These are phyloP conservation scores for Dipodomys stephensi DNA, from an alignment of 2,113 vertebrate genomes.

Conservation along the genomic window DNA sequence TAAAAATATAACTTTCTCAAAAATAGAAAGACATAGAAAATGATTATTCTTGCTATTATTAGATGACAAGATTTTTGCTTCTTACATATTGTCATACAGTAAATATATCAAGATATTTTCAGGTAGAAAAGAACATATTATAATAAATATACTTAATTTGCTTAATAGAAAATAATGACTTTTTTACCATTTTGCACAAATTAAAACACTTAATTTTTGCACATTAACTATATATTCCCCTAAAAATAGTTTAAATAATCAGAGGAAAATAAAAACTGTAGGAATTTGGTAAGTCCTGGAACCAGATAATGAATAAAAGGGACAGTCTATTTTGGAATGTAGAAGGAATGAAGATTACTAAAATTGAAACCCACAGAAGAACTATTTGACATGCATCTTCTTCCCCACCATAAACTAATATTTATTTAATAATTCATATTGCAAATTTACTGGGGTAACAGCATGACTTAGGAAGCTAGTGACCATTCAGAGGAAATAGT, in stretches of 20 bases:
- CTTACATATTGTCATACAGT: not conserved
- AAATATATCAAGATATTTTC: conserved; percentile 48
- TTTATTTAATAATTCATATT: not conserved
- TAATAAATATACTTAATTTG: conserved; percentile 41
- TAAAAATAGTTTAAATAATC: conserved; percentile 60
- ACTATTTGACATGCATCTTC: not conserved
- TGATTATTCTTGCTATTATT: conserved; percentile 51
- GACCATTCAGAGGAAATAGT: not conserved
- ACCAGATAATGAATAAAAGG: conserved; percentile 21
- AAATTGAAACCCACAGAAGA: not conserved
- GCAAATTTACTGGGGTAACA: not conserved
- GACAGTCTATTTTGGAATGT: not conserved
- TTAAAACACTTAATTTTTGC: conserved; percentile 64
- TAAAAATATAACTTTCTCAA: conserved; percentile 33
- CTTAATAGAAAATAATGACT: not conserved
- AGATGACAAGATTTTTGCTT: not conserved
- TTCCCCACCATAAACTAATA: not conserved
- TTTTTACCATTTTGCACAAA: conserved; percentile 53
- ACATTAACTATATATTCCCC: conserved; percentile 58
- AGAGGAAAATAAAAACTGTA: not conserved
- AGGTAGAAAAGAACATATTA: not conserved
- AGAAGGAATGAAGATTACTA: not conserved
- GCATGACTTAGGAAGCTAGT: not conserved
- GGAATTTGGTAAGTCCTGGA: not conserved
- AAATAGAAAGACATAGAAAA: conserved; percentile 20